Evolutionary conservation across 2,113 vertebrate genomes (phyloP).

Genomic region (Macroglossus sobrinus): DNA sequence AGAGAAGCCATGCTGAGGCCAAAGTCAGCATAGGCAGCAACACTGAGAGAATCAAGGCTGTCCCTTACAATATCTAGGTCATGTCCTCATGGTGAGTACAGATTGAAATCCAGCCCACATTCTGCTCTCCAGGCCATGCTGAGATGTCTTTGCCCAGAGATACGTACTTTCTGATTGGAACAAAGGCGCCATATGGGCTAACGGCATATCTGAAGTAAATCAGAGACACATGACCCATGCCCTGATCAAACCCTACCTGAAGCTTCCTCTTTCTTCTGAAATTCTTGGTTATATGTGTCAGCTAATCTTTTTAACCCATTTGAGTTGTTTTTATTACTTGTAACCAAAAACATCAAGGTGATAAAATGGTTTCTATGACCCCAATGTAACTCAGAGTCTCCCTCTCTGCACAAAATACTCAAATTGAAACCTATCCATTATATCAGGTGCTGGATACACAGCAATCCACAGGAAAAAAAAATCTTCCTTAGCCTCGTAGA

Average conservation of each 20-base stretch:
- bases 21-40: neutral
- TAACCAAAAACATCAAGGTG: constrained; percentile 9
- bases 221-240: neutral
- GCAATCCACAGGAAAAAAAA: neutral
- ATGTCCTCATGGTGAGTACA: accelerated
- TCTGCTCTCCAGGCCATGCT: neutral
- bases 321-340: neutral
- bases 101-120: neutral
- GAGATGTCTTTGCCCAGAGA: neutral
- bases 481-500: neutral
- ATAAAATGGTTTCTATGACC: neutral
- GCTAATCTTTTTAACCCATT: neutral
- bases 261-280: neutral
- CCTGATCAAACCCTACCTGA: neutral
- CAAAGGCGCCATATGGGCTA: neutral
- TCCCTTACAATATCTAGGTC: neutral
- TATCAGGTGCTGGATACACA: neutral
- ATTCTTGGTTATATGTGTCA: neutral
- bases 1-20: neutral
- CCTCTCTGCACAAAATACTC: neutral
- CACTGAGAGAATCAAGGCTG: neutral
- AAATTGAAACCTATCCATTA: neutral
- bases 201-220: neutral
- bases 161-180: neutral
- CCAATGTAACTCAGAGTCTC: neutral